These are phyloP conservation scores for Oceanodroma leucorhoa DNA, from an alignment of 2,797 vertebrate genomes.

Conservation along the genomic window DNA sequence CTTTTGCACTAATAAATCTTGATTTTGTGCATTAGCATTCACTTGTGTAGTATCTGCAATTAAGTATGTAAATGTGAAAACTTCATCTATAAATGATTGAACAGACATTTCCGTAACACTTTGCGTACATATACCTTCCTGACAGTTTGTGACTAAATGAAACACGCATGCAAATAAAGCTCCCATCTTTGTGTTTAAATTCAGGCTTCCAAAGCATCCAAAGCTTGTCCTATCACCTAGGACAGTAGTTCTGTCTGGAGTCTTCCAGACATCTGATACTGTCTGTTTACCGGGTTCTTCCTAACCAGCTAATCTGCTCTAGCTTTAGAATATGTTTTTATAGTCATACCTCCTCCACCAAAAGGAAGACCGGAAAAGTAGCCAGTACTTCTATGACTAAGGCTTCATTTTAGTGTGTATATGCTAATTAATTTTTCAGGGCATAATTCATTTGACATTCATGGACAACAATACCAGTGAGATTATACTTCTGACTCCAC, in stretches of 20 bases:
- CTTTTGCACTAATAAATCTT: neutral
- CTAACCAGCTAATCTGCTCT: neutral
- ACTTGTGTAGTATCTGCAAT: conserved; percentile 16
- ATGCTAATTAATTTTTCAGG: neutral
- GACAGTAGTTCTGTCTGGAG: neutral
- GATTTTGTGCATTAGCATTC: conserved; percentile 23
- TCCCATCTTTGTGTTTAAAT: neutral
- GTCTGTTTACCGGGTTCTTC: neutral
- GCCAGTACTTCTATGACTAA: neutral
- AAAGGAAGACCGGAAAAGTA: neutral
- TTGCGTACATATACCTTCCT: neutral
- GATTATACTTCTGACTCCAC: neutral
- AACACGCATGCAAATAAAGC: conserved; percentile 33
- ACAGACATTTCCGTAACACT: conserved; percentile 10
- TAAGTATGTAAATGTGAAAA: conserved; percentile 52
- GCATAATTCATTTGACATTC: neutral
- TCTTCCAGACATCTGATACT: neutral
- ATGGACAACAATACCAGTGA: neutral
- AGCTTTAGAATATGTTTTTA: neutral
- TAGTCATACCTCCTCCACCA: neutral
- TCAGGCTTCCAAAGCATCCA: neutral
- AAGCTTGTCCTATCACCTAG: neutral
- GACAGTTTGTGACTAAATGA: neutral
- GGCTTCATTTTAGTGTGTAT: neutral
- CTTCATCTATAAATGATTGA: conserved; percentile 38